Base-by-base conservation (phyloP, 2,888 invertebrate genomes). In the Heliconius erato region DNA sequence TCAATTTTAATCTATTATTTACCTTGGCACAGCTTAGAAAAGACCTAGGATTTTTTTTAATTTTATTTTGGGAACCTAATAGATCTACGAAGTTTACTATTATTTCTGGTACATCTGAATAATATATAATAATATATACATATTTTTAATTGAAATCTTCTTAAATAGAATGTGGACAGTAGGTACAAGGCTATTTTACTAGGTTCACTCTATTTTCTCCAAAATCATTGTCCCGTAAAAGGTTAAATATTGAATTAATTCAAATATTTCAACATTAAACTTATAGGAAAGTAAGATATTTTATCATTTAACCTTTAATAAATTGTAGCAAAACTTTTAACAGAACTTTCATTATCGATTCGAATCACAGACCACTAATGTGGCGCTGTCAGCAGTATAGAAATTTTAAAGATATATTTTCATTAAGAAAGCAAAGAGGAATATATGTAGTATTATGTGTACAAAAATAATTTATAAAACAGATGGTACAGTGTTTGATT, bases 331-430 rank as follows among this genome's bases (percentile, higher is more conserved):
- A 92, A 94, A 94, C 89, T 93, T 88, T 89, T 83, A 82, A 83
- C 78, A 85, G 80, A 91, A 92, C 89, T 94, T 93, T 87, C 88
- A 87, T 92, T 92, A 93, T 93, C 92, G 93, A 94, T 94, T 93
- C 91, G 83, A 91, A 91, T 91, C 91, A 90, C 91, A 92, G 81
- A 81, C 87, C 87, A 81, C 44, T 40, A 40, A 77, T 80, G 81
- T 79, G 74, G 81, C 80, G 26, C 63, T 54, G 68, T 82, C 83
- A 44, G 19, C 49, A 80, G 72, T 82, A 63, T 83, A 81, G 68
- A 72, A 23, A 68, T 40, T 82, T n/a, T 23, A 72, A 71, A 65
- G 23, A 74, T n/a, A 76, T 49, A 54, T 32, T 76, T 74, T 54
- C 44, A 71, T 44, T 44, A n/a, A 7, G 16, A 26, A 14, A 28